A percentile compares a stretch with the other conserved stretches of the same genome.
These are phyloP conservation scores for Dipodomys merriami DNA, from an alignment of 2,113 vertebrate species.

Conservation along the genomic window DNA sequence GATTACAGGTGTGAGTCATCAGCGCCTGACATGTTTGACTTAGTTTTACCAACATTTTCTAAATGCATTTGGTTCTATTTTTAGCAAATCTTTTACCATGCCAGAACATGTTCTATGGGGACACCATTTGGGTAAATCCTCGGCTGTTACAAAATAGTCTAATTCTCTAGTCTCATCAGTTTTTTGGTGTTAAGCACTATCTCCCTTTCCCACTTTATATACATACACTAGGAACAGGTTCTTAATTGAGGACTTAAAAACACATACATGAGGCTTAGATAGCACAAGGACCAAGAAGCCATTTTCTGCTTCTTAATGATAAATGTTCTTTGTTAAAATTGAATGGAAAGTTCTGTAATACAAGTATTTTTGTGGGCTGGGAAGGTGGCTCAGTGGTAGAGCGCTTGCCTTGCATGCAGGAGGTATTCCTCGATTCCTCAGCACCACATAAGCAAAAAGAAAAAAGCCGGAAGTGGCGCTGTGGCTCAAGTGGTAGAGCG, in stretches of 20 bases:
- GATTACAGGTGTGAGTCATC: too few relatives aligned
- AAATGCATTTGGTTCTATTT: slow-evolving; percentile 22
- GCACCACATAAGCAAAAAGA: too few relatives aligned
- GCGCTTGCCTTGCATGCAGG: too few relatives aligned
- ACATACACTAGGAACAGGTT: background rate
- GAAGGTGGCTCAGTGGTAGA: too few relatives aligned
- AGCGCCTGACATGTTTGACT: background rate
- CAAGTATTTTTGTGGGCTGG: background rate
- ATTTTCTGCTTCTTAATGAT: background rate
- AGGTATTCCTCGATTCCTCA: too few relatives aligned
- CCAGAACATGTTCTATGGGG: background rate
- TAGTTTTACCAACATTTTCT: slow-evolving; percentile 4
- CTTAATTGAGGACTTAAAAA: background rate
- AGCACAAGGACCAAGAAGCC: background rate
- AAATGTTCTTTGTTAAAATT: background rate
- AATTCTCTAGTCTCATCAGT: background rate
- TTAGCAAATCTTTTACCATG: slow-evolving; percentile 30
- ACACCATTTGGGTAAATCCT: slow-evolving; percentile 8
- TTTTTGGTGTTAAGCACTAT: slow-evolving; percentile 18
- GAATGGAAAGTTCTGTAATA: background rate
- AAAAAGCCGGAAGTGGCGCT: too few relatives aligned
- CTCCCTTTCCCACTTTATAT: background rate
- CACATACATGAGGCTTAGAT: background rate
- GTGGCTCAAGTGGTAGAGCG: too few relatives aligned
- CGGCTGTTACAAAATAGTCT: background rate